phyloP scores from a whole-genome alignment of 2,888 invertebrate species.

The Sinodicranocentrus sp. region DNA sequence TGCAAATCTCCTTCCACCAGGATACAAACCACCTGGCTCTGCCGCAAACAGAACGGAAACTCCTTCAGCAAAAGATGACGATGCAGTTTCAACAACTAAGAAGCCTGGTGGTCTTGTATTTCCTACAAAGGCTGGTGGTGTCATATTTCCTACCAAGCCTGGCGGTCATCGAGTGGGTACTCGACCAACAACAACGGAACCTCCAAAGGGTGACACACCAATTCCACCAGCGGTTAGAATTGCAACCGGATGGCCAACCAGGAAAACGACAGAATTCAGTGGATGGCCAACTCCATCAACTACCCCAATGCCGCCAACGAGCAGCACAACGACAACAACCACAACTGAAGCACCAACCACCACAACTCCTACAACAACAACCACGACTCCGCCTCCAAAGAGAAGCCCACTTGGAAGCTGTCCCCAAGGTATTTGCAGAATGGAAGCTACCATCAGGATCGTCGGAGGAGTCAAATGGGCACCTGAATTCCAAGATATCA shows the following conservation, averaged over 20 bases:
- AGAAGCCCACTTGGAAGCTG: slow-evolving; percentile 78
- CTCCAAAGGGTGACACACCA: slow-evolving; percentile 80
- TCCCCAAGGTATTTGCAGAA: slow-evolving; percentile 82
- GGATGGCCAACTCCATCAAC: slow-evolving; percentile 92
- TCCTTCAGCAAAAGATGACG: slow-evolving; percentile 17
- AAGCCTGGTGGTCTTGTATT: slow-evolving; percentile 82
- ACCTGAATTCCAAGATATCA: slow-evolving; percentile 90
- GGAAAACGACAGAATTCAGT: slow-evolving; percentile 93
- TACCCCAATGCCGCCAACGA: slow-evolving; percentile 82
- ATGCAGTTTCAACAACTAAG: slow-evolving; percentile 76
- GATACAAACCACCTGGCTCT: slow-evolving; percentile 39
- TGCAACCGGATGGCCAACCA: slow-evolving; percentile 90
- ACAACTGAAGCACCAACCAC: slow-evolving; percentile 80
- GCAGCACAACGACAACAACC: slow-evolving; percentile 81
- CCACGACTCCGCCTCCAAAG: slow-evolving; percentile 84
- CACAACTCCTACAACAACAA: slow-evolving; percentile 83
- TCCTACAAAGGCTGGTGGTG: slow-evolving; percentile 85
- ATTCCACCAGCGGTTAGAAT: slow-evolving; percentile 83
- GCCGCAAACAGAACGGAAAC: slow-evolving; percentile 79
- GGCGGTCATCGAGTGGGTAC: slow-evolving; percentile 84
- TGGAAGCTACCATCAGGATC: slow-evolving; percentile 91
- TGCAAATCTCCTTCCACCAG: slow-evolving; percentile 40
- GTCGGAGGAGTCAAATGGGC: slow-evolving; percentile 90
- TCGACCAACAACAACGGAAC: slow-evolving; percentile 82
- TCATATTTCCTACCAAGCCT: slow-evolving; percentile 89